Evolutionary conservation across 2,113 vertebrate species (phyloP).

Genomic region (Struthidea cinerea): DNA sequence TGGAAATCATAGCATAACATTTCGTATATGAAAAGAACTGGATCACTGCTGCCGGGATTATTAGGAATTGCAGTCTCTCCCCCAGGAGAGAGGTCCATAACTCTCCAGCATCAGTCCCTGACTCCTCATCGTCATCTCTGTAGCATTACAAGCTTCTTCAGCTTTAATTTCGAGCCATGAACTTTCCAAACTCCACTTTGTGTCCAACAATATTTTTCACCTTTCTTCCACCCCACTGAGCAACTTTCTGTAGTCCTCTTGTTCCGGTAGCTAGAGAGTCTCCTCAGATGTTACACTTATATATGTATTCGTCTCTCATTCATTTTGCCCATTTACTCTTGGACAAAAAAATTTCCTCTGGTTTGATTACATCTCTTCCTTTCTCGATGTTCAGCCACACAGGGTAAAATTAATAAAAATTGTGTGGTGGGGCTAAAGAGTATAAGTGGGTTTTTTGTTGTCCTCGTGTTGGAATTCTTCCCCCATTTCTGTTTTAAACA

Average conservation of each 20-base stretch:
- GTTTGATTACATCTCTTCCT: neutral
- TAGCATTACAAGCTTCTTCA: neutral
- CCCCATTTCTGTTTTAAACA: neutral
- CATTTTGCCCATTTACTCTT: neutral
- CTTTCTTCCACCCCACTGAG: neutral
- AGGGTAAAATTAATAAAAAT: neutral
- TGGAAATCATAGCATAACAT: neutral
- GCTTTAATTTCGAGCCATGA: neutral
- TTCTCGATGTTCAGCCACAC: neutral
- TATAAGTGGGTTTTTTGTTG: accelerated
- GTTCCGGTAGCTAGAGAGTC: neutral
- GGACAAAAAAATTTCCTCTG: neutral
- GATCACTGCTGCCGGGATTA: neutral
- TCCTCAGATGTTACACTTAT: neutral
- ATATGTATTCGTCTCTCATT: neutral
- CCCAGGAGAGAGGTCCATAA: neutral
- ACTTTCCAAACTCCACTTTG: neutral
- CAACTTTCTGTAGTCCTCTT: neutral
- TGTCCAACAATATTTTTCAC: neutral
- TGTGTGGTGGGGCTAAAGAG: neutral
- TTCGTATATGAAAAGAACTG: neutral
- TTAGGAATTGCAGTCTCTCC: neutral
- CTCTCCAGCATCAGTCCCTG: neutral
- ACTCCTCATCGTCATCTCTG: neutral
- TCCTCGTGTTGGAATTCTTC: neutral